Base-by-base conservation (phyloP, 2,888 invertebrate species). In the Helleia helle region DNA sequence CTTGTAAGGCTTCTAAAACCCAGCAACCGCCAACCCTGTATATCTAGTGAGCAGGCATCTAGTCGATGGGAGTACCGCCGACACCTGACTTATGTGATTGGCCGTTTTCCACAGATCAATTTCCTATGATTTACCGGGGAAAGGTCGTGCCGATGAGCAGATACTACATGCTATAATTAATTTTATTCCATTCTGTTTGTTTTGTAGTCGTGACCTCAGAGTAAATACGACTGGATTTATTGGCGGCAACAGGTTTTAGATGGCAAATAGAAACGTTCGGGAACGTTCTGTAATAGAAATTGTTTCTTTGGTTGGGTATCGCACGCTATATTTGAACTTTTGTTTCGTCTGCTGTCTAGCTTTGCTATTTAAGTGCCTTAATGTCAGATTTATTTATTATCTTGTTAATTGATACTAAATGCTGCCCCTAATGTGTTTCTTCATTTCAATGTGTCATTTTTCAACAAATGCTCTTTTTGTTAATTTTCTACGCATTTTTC, bases 141-240 rank as follows among this genome's bases (percentile, higher is more conserved):
- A 41, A 72, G 77, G 75, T 80, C 77, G 76, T 79, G 79, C 49
- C 56, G 77, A 75, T 73, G 48, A 46, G 25, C 24, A 55, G 57
- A 52, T 56, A 50, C 52, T 55, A 50, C 44, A 52, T 44, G 39
- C 48, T 50, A 54, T 59, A 62, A 63, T 62, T 64, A 60, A 58
- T 54, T 52, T 51, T 47, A 39, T 46, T 50, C 47, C 41, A 42
- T 44, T 43, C 45, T 47, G 48, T 48, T 50, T 51, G 51, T 47
- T 47, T 50, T 46, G 38, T 36, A 48, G 46, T 48, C 50, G 50
- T 48, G 48, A 50, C 46, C 48, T 42, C 12, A 28, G 46, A 42
- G 44, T 31, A 42, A 42, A 43, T 46, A 44, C 40, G 25, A 38
- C 22, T 13, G 25, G 36, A 43, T 42, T 43, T 40, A 42, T 43